These are phyloP conservation scores for Heliconius charithonia DNA, from an alignment of 2,888 invertebrate species.

Conservation along the genomic window DNA sequence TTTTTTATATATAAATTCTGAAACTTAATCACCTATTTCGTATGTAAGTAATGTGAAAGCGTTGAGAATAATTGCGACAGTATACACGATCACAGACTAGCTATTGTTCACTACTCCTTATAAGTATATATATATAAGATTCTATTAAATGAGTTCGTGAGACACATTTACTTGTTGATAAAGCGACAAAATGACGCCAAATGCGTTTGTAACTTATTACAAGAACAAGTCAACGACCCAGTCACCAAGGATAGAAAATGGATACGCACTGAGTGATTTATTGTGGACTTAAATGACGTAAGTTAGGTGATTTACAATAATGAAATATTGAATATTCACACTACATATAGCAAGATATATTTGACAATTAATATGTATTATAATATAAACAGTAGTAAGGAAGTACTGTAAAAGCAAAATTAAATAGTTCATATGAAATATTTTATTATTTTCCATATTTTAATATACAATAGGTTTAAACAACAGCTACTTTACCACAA, in stretches of 20 bases:
- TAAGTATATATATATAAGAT: conserved; percentile 36
- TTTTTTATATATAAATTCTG: conserved; percentile 9
- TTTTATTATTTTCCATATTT: not conserved
- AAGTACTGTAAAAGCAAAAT: not conserved
- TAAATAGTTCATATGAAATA: not conserved
- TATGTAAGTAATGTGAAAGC: conserved; percentile 32
- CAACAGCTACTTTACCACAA: not conserved
- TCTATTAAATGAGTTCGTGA: conserved; percentile 48
- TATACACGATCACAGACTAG: conserved; percentile 29
- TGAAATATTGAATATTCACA: not conserved
- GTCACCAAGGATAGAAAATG: conserved; percentile 64
- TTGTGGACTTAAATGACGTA: conserved; percentile 45
- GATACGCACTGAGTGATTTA: conserved; percentile 55
- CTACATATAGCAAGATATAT: not conserved
- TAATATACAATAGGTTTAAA: not conserved
- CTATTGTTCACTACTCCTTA: conserved; percentile 42
- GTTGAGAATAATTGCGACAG: conserved; percentile 34
- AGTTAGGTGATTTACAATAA: conserved; percentile 13
- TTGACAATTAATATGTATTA: not conserved
- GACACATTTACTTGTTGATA: conserved; percentile 56
- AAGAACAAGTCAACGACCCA: conserved; percentile 73
- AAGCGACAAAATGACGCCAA: conserved; percentile 58
- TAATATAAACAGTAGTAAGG: not conserved
- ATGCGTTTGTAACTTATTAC: conserved; percentile 65
- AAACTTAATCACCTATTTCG: not conserved